A percentile compares a stretch with the other conserved stretches of the same genome.
Conservation (phyloP, 2,113 vertebrate species). For the Sorex fumeus region DNA sequence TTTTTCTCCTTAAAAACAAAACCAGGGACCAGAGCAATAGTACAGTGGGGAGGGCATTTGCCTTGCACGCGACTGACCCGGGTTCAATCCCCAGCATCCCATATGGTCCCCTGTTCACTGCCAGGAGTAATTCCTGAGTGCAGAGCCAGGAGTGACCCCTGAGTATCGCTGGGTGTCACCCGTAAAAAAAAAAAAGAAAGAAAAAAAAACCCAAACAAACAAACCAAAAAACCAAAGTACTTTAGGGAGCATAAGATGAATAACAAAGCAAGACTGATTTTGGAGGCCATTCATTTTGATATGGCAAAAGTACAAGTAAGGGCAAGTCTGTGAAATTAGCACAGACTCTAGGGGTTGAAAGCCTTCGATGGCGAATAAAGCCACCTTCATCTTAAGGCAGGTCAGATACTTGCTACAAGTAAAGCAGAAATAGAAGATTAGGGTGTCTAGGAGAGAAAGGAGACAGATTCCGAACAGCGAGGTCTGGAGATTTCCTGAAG, state of each 20-base stretch:
- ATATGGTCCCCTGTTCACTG: no score
- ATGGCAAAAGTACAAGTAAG: background rate
- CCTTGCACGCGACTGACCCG: no score
- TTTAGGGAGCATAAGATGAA: background rate
- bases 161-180: no score
- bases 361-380: background rate
- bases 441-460: background rate
- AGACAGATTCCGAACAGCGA: background rate
- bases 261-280: background rate
- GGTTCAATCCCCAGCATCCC: no score
- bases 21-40: no score
- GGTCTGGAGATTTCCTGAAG: background rate
- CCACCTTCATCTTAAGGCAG: background rate
- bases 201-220: no score
- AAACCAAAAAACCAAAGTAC: conserved; percentile 8
- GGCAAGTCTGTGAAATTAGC: background rate
- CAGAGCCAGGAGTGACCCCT: no score
- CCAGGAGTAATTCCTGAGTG: no score
- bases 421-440: background rate
- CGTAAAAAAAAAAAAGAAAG: no score
- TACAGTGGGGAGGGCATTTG: no score
- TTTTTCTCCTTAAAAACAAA: background rate
- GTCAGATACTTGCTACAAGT: accelerated
- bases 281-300: background rate
- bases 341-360: no score